Evolutionary conservation across 2,888 invertebrate species (phyloP).

Genomic region (Bombyx huttoni): DNA sequence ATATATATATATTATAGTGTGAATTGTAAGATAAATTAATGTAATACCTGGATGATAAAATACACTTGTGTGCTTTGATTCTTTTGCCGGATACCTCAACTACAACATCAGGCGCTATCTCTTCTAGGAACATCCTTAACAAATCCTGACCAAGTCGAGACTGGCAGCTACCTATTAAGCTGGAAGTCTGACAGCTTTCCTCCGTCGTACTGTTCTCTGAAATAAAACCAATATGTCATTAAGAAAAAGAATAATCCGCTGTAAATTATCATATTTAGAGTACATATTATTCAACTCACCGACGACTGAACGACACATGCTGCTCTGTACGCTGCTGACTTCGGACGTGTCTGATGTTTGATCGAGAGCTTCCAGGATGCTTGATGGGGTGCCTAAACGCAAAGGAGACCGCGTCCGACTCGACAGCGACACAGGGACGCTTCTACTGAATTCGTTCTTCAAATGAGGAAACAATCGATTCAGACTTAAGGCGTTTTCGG

Average conservation of each 20-base stretch:
- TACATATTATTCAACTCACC: constrained; percentile 27
- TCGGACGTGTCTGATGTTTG: constrained; percentile 67
- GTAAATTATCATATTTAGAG: too few relatives aligned
- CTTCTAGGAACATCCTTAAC: constrained; percentile 91
- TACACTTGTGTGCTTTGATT: constrained; percentile 92
- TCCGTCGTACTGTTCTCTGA: constrained; percentile 53
- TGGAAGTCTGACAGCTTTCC: constrained; percentile 44
- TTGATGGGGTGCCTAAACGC: constrained; percentile 26
- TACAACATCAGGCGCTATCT: constrained; percentile 90
- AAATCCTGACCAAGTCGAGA: constrained; percentile 87
- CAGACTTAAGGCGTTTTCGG: constrained; percentile 70
- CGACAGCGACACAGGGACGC: constrained; percentile 54
- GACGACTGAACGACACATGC: constrained; percentile 69
- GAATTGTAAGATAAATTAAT: too few relatives aligned
- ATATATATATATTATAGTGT: too few relatives aligned
- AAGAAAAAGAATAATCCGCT: not conserved
- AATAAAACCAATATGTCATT: constrained; percentile 7
- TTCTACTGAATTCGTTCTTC: constrained; percentile 56
- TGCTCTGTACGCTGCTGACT: constrained; percentile 70
- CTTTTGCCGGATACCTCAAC: constrained; percentile 87
- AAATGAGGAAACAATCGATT: constrained; percentile 76
- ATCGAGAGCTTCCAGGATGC: constrained; percentile 52
- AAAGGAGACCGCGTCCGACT: constrained; percentile 36
- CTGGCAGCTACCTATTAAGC: constrained; percentile 52
- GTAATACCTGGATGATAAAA: constrained; percentile 80